Percentiles rank a stretch among this genome's conserved stretches.
These are phyloP conservation scores for Drosophila maculinotata DNA, from an alignment of 2,888 invertebrate genomes.

Conservation along the genomic window DNA sequence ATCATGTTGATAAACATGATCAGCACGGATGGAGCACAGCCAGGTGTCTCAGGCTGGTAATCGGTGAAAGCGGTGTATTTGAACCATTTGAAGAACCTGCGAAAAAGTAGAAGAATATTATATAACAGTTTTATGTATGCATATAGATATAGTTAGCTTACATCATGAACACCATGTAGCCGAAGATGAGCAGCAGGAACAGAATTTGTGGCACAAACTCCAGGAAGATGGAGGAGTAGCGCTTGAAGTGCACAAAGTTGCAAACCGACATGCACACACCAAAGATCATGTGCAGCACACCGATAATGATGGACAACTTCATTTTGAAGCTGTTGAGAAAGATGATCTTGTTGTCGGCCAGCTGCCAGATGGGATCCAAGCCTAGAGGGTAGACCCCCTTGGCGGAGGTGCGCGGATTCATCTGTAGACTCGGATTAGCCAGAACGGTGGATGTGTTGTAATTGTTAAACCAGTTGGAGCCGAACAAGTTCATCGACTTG, in stretches of 20 bases:
- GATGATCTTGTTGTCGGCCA: constrained; percentile 95
- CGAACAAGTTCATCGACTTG: constrained; percentile 97
- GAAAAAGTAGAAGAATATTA: background rate
- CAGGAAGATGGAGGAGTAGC: constrained; percentile 89
- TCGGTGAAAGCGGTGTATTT: constrained; percentile 87
- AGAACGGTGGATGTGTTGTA: constrained; percentile 87
- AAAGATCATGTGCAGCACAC: constrained; percentile 97
- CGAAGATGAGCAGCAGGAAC: constrained; percentile 94
- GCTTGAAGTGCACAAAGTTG: constrained; percentile 91
- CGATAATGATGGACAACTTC: constrained; percentile 97
- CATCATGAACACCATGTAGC: constrained; percentile 96
- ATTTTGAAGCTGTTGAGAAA: constrained; percentile 98
- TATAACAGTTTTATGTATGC: background rate
- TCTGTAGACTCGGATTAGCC: constrained; percentile 86
- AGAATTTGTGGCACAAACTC: constrained; percentile 97
- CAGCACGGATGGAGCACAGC: constrained; percentile 91
- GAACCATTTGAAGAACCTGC: constrained; percentile 93
- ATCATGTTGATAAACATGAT: constrained; percentile 94
- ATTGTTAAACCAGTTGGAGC: constrained; percentile 91
- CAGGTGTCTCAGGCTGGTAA: constrained; percentile 83
- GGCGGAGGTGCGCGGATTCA: constrained; percentile 87
- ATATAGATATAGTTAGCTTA: constrained; percentile 25
- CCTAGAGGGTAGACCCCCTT: constrained; percentile 91
- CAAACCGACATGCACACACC: constrained; percentile 94
- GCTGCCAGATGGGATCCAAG: constrained; percentile 92